Evolutionary conservation across 2,797 vertebrate genomes (phyloP).

Genomic region (Diplodus puntazzo): DNA sequence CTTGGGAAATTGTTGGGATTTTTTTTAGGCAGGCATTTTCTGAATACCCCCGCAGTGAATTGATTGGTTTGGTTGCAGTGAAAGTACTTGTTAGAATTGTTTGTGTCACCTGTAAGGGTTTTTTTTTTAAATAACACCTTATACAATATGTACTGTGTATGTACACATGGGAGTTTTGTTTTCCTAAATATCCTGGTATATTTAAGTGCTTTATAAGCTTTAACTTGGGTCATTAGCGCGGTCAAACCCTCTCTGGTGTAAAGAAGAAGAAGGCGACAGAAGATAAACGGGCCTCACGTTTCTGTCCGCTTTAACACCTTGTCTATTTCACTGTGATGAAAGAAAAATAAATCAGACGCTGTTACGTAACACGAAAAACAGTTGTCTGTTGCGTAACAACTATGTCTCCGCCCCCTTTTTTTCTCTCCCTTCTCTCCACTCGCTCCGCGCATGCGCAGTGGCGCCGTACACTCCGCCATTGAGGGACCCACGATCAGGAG

Average conservation of each 20-base stretch:
- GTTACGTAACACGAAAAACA: constrained; percentile 77
- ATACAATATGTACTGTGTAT: not conserved
- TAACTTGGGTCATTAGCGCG: not conserved
- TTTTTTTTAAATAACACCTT: not conserved
- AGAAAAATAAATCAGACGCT: constrained; percentile 52
- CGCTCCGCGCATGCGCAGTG: constrained; percentile 65
- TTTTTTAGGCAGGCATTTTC: not conserved
- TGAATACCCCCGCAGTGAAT: not conserved
- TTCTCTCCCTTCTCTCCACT: not conserved
- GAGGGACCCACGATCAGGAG: constrained; percentile 75
- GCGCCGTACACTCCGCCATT: constrained; percentile 80
- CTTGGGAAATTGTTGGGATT: not conserved
- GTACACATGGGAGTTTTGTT: not conserved
- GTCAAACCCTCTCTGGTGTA: no score
- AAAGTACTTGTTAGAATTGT: no score
- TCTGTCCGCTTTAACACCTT: not conserved
- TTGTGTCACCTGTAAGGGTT: not conserved
- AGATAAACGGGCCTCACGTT: not conserved
- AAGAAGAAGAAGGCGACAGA: no score
- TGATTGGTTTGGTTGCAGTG: not conserved
- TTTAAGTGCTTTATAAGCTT: not conserved
- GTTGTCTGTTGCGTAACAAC: constrained; percentile 79
- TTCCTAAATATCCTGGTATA: no score
- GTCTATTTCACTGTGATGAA: constrained; percentile 6
- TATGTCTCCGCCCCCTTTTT: constrained; percentile 49